Evolutionary conservation across 1,140 invertebrate species (phyloP).

Genomic region (Calycopis cecrops): DNA sequence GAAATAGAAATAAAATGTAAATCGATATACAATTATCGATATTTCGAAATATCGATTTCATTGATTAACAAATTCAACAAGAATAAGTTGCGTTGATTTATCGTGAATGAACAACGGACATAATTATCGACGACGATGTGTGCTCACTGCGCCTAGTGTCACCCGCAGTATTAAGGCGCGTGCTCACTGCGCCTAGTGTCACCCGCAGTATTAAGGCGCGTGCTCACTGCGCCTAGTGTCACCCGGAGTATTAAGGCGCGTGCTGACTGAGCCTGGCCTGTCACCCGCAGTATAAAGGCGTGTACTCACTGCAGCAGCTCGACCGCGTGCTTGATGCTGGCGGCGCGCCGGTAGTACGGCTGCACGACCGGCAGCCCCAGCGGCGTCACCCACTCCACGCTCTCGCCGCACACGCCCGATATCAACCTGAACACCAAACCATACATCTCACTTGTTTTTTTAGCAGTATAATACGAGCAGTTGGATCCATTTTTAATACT

Average conservation of each 20-base stretch:
- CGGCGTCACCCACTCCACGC: conserved; percentile 97
- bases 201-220: background rate
- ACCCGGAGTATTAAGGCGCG: background rate
- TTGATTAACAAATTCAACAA: no score
- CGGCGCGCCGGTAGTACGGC: conserved; percentile 83
- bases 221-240: background rate
- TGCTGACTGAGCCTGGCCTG: no score
- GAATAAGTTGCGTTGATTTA: no score
- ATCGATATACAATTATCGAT: no score
- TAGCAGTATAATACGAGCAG: no score
- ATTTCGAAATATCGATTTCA: no score
- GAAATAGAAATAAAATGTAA: no score
- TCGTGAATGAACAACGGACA: no score
- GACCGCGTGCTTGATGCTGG: conserved; percentile 34
- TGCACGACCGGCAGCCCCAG: conserved; percentile 96
- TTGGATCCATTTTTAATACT: no score
- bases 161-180: background rate
- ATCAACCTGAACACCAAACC: conserved; percentile 76
- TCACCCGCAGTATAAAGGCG: no score
- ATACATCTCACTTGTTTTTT: conserved; percentile 4
- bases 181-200: no score
- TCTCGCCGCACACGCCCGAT: conserved; percentile 80
- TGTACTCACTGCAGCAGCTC: conserved; percentile 77
- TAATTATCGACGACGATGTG: no score
- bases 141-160: background rate